These are phyloP conservation scores for Amphipyra berbera DNA, from an alignment of 2,888 invertebrate species.

Conservation along the genomic window DNA sequence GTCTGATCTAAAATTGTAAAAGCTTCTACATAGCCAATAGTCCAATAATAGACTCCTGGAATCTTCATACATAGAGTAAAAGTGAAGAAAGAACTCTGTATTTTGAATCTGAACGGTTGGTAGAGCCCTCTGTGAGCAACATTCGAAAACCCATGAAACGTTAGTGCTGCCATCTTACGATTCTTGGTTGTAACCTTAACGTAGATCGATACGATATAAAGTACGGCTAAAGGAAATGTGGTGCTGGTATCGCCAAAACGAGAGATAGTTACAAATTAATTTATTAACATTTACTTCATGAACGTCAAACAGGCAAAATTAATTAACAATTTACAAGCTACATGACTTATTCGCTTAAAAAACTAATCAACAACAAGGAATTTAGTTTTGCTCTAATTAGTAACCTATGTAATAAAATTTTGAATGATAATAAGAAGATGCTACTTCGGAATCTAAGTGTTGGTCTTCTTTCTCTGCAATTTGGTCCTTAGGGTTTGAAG, in stretches of 20 bases:
- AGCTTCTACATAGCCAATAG: background rate
- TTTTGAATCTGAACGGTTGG: background rate
- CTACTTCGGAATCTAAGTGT: slow-evolving; percentile 77
- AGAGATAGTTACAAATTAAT: slow-evolving; percentile 15
- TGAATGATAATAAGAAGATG: slow-evolving; percentile 83
- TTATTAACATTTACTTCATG: slow-evolving; percentile 48
- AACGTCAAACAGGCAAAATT: slow-evolving; percentile 22
- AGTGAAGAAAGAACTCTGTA: no score
- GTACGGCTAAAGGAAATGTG: slow-evolving; percentile 43
- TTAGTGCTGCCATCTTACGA: slow-evolving; percentile 49
- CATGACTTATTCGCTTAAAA: slow-evolving; percentile 52
- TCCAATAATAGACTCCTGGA: no score
- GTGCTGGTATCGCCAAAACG: slow-evolving; percentile 45
- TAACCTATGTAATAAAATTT: slow-evolving; percentile 77
- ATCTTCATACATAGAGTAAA: no score
- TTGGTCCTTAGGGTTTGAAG: slow-evolving; percentile 48
- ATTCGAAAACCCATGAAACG: background rate
- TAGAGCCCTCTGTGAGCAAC: slow-evolving; percentile 34
- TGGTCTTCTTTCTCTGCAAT: slow-evolving; percentile 59
- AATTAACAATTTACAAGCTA: slow-evolving; percentile 43
- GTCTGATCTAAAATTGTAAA: background rate
- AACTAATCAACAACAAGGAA: slow-evolving; percentile 45
- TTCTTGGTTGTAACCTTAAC: background rate
- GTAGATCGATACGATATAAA: slow-evolving; percentile 6
- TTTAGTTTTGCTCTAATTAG: slow-evolving; percentile 34